A percentile compares a stretch with the other conserved stretches of the same genome.
Evolutionary conservation across 2,888 invertebrate species (phyloP).

Genomic region (Subacronicta megacephala): DNA sequence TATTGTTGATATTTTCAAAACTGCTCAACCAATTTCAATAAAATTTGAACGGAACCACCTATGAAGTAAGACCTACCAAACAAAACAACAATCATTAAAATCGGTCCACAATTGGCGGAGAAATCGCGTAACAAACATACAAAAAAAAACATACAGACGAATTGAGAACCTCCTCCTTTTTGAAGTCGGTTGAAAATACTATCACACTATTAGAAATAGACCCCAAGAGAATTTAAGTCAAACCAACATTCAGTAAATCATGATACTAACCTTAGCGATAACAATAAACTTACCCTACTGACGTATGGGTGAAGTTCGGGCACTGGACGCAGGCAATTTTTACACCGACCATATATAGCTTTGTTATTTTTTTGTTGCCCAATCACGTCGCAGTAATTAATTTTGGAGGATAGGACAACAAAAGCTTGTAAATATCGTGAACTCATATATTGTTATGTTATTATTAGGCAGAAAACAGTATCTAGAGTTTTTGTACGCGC

Average conservation of each 20-base stretch:
- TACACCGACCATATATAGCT: background rate
- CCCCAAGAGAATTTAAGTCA: background rate
- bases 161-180: too few species aligned
- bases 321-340: constrained; percentile 12
- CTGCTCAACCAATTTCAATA: too few species aligned
- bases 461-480: background rate
- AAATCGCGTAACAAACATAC: too few species aligned
- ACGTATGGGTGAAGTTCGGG: constrained; percentile 1
- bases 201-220: background rate
- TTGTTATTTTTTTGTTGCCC: constrained; percentile 31
- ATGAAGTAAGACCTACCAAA: too few species aligned
- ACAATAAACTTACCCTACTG: constrained; percentile 1
- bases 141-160: too few species aligned
- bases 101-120: too few species aligned
- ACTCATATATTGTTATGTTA: background rate
- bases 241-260: background rate
- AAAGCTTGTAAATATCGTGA: constrained; percentile 7
- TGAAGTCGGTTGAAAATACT: too few species aligned
- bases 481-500: background rate
- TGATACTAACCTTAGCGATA: background rate
- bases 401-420: constrained; percentile 20
- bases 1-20: too few species aligned
- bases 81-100: too few species aligned
- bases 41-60: too few species aligned
- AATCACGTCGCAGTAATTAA: constrained; percentile 48